Conservation (phyloP, 2,113 vertebrate genomes). For the Dissostichus mawsoni region DNA sequence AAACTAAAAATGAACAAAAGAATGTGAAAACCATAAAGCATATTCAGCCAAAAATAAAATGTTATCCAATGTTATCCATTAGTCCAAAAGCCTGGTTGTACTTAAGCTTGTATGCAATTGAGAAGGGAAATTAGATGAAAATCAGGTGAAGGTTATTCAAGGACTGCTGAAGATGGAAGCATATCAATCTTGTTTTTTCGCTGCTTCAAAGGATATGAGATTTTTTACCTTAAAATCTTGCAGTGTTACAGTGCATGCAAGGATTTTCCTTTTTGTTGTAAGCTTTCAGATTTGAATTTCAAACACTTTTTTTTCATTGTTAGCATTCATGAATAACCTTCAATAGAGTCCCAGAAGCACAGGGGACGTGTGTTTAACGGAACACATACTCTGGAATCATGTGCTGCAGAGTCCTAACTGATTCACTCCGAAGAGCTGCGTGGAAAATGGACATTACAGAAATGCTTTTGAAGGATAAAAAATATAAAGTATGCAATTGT, state of each 20-base stretch:
- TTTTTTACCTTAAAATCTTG: background rate
- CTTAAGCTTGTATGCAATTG: background rate
- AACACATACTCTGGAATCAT: constrained; percentile 13
- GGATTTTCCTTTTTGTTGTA: background rate
- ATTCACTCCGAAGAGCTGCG: background rate
- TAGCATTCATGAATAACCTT: constrained; percentile 37
- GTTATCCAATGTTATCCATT: no score
- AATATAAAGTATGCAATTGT: background rate
- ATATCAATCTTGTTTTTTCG: background rate
- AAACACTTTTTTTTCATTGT: background rate
- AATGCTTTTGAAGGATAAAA: constrained; percentile 2
- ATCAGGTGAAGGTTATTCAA: constrained; percentile 2
- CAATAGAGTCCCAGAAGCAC: constrained; percentile 8
- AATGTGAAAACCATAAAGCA: no score
- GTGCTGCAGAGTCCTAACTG: background rate
- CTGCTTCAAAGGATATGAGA: background rate
- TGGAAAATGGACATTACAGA: background rate
- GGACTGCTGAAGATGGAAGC: background rate
- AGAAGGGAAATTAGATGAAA: background rate
- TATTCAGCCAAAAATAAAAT: no score
- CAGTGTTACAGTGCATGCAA: background rate
- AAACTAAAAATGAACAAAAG: no score
- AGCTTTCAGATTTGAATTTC: constrained; percentile 22
- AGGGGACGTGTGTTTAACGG: constrained; percentile 10
- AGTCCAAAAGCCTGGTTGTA: no score